Conservation (phyloP, 2,113 vertebrate species). For the Bungarus multicinctus region DNA sequence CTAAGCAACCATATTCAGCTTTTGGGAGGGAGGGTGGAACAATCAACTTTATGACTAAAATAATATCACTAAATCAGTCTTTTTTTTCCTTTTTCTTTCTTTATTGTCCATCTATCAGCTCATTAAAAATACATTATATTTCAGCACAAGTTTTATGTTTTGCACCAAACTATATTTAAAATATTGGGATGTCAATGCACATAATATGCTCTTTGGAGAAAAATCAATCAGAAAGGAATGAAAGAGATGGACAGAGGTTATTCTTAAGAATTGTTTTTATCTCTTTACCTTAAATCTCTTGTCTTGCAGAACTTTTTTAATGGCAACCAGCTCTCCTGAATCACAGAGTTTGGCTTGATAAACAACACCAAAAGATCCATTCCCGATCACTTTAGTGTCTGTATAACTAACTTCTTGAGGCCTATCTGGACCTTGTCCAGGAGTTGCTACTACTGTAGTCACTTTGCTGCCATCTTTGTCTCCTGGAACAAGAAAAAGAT, state of each 20-base stretch:
- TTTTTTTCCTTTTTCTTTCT: background rate
- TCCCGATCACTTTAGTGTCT: constrained; percentile 98
- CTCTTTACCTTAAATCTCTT: constrained; percentile 96
- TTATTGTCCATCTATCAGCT: background rate
- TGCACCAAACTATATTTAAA: background rate
- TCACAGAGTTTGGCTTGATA: constrained; percentile 99
- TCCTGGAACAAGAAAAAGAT: constrained; percentile 67
- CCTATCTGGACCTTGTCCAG: constrained; percentile 95
- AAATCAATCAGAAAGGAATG: constrained; percentile 7
- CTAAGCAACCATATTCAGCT: background rate
- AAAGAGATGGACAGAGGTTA: constrained; percentile 3
- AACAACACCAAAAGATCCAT: constrained; percentile 97
- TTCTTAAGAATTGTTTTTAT: background rate
- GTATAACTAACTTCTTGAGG: constrained; percentile 99
- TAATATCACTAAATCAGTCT: background rate
- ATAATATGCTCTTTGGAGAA: background rate
- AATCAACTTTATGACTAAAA: background rate
- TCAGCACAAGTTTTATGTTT: background rate
- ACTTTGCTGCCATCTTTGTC: constrained; percentile 99
- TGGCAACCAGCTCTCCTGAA: constrained; percentile 97
- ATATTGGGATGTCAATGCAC: background rate
- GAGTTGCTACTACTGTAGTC: constrained; percentile 97
- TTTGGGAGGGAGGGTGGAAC: too few species aligned
- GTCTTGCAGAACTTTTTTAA: constrained; percentile 99
- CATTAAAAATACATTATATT: background rate